Evolutionary conservation across 2,888 invertebrate species (phyloP).

Genomic region (Clistopyga incitator): DNA sequence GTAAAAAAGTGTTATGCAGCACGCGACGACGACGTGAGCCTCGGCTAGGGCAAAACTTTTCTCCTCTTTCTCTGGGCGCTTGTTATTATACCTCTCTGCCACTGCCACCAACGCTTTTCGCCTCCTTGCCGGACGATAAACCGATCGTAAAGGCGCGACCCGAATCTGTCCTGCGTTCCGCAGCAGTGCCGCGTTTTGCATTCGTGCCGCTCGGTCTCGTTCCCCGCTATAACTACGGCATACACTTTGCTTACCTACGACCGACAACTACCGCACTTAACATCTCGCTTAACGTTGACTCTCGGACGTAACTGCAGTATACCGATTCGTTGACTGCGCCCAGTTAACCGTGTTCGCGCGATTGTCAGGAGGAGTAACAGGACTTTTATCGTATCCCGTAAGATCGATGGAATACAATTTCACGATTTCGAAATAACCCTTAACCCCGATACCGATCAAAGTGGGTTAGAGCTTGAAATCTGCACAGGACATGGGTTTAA

Average conservation of each 20-base stretch:
- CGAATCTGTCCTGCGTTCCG: conserved; percentile 78
- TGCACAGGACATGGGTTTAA: too few relatives aligned
- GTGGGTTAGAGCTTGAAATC: too few relatives aligned
- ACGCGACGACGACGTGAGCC: conserved; percentile 76
- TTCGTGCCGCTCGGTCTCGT: conserved; percentile 24
- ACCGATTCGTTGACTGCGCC: conserved; percentile 20
- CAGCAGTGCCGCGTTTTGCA: conserved; percentile 48
- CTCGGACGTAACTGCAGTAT: background rate
- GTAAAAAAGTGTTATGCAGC: conserved; percentile 74
- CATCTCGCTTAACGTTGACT: conserved; percentile 20
- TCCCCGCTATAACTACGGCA: conserved; percentile 7
- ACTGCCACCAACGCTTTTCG: conserved; percentile 11
- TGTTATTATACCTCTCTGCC: conserved; percentile 60
- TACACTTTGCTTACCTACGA: conserved; percentile 1
- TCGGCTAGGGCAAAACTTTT: conserved; percentile 52
- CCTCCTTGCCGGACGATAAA: conserved; percentile 61
- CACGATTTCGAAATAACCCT: too few relatives aligned
- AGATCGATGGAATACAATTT: conserved; percentile 2
- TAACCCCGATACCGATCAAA: too few relatives aligned
- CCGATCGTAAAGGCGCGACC: conserved; percentile 79
- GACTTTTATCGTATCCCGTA: conserved; percentile 36
- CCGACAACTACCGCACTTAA: background rate
- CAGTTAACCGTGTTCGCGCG: background rate
- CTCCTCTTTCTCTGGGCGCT: conserved; percentile 43
- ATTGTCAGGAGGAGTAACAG: conserved; percentile 34